A percentile compares a stretch with the other conserved stretches of the same genome.
These are phyloP conservation scores for Egretta garzetta DNA, from an alignment of 2,113 vertebrate genomes.

Conservation along the genomic window DNA sequence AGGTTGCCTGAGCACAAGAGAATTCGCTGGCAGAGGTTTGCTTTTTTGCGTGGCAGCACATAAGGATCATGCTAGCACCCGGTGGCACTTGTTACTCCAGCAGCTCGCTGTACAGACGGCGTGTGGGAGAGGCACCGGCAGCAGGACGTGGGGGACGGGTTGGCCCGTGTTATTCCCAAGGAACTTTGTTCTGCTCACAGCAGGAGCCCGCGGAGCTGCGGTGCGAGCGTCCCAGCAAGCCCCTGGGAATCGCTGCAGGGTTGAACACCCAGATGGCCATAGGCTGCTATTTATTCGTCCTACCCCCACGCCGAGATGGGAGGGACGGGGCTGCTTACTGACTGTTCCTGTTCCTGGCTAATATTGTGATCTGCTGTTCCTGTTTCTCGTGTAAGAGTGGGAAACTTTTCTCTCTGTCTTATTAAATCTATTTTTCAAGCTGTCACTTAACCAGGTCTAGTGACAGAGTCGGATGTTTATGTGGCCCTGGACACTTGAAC, in stretches of 20 bases:
- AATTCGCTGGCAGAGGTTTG: neutral
- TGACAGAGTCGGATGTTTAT: constrained; percentile 74
- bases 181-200: neutral
- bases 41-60: fast-evolving
- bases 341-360: neutral
- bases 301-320: neutral
- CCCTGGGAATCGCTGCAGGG: neutral
- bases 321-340: neutral
- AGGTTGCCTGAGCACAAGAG: neutral
- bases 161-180: neutral
- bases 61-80: neutral
- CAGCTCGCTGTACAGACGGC: fast-evolving
- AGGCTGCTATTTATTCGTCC: neutral
- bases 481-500: constrained; percentile 69
- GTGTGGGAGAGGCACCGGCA: neutral
- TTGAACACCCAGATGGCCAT: neutral
- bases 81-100: neutral
- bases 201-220: fast-evolving
- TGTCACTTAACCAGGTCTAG: constrained; percentile 75
- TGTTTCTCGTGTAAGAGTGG: constrained; percentile 6
- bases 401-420: constrained; percentile 61
- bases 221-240: neutral
- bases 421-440: constrained; percentile 80
- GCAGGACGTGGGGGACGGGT: neutral
- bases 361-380: constrained; percentile 24